Base-by-base conservation (phyloP, 2,888 invertebrate genomes). In the Sarcophaga subvicina region DNA sequence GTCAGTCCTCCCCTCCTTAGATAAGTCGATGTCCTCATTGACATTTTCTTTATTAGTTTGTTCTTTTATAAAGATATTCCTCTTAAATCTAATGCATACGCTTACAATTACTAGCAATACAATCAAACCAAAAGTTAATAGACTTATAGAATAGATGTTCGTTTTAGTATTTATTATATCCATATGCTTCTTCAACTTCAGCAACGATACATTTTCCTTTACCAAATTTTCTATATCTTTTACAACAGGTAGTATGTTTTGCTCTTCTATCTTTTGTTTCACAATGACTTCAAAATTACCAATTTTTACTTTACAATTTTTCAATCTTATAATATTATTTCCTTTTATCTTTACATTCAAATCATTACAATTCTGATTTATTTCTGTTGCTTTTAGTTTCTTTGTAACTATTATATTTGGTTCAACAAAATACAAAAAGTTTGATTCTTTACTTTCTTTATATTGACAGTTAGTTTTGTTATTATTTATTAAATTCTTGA, bases 251-350 rank as follows among this genome's bases (percentile, higher is more conserved):
- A 49, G 12, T 49, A 47, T 25, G 25, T 25, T 25, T 25, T 25
- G 25, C 3, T 25, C 25, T 25, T 25, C 47, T 63, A 62, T 22
- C 0, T 49, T 64, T 64, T 54, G 54, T 27, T 27, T 75, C 17
- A 49, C 49, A 64, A 63, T 17, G 2, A 78, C 69, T 78, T 78
- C 69, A 22, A 78, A 78, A n/a, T 62, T 37, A 10, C 37, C 59
- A 67, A 60, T 60, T 78, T 45, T 62, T 78, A 69, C 59, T 60
- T 62, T 69, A 59, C 63, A 80, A 66, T 78, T 78, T 47, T 62
- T 69, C 4, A 78, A 47, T 54, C 25, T n/a, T n/a, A 67, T 47
- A 4, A 71, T 25, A 59, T 59, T 71, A 59, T 59, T 25, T 71
- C 49, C 60, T 14, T 49, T 25, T 25, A 71, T 71, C 60, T 71